Base-by-base conservation (phyloP, 2,113 vertebrate genomes). In the Anarrhichthys ocellatus region DNA sequence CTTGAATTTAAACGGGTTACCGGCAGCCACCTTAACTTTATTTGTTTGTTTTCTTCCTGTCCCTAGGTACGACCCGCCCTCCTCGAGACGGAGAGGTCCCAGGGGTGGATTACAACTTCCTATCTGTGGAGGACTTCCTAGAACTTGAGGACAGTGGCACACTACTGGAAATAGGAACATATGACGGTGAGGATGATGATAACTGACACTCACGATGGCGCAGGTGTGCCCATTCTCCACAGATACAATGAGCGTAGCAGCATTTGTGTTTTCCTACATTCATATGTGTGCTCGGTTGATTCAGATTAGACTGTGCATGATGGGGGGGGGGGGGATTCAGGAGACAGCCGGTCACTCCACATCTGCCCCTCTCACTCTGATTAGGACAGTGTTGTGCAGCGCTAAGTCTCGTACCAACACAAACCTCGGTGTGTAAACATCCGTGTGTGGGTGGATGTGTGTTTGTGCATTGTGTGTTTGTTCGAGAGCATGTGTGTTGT, bases 71-170 rank as follows among this genome's bases (percentile, higher is more conserved):
- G 62, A 99, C 98, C 85, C 97, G 97, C 54, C 88, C 96, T 89
- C 97, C 97, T 13, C 94, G 97, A 95, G 96, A 97, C 94, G 96
- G 97, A 91, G 98, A 99, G 94, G 95, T 98, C 87, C 96, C 96
- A 78, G 97, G 97, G 84, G 96, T 99, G 94, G 98, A 99, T 91
- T 99, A 99, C 91, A 97, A 96, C 92, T 99, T 99, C 93, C 95
- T 99, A 91, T 98, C 96, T 46, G 97, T 97, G 91, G 95, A 97
- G 90, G 96, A 99, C 79, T 99, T 99, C 92, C 92, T 97, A 89
- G 94, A 97, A 73, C 96, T 99, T 36, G 97, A 99, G 83, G 87
- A 96, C 89, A 96, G 96, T n/a, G 97, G 97, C 32, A 97, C 96
- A 27, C 97, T 99, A 87, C 93, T 99, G 88, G 98, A 99, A 96